Base-by-base conservation (phyloP, 1,140 invertebrate species). In the Trichonephila inaurata region DNA sequence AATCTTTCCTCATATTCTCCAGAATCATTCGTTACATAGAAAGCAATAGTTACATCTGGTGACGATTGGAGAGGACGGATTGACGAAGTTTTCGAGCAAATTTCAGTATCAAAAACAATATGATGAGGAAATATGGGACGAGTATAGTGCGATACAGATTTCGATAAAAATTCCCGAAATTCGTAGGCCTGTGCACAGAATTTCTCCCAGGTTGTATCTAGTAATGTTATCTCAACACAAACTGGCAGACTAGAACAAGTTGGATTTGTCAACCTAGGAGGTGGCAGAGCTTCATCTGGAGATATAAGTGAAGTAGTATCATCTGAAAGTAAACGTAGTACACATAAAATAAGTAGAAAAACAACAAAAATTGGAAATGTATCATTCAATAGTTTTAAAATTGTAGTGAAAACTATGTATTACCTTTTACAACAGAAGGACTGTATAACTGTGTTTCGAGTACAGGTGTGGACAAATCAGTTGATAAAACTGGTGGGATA, bases 1-100 rank as follows among this genome's bases (percentile, higher is more conserved):
- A 93, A 51, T 40, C 69, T 69, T 40, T 93, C 92, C n/a, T 88
- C 92, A 28, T 93, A 93, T 28, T 93, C 92, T 51, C 92, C 92
- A 51, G 92, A 81, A 24, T 93, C 92, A 28, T 93, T 58, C 12
- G 86, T 93, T 1, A 93, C 86, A 28, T 88, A 93, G 40, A 93
- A 89, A 0, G 66, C 85, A 0, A 89, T 28, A 3, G 85, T n/a
- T 12, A 93, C 69, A 28, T 93, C 85, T 24, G 85, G 85, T 1
- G 92, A 51, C 0, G 28, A 58, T 33, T 89, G 85, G 28, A 91
- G 58, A n/a, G 91, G 24, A 12, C 40, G 24, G 16, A 87, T 4
- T 0, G 62, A 7, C n/a, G 91, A 87, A 28, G 21, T 64, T 12
- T 18, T 40, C 10, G 28, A 18, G 58, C 92, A 93, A 6, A 60